Percentiles rank a stretch among this genome's conserved stretches.
phyloP scores from a whole-genome alignment of 2,888 invertebrate genomes.

The Leptothorax acervorum region DNA sequence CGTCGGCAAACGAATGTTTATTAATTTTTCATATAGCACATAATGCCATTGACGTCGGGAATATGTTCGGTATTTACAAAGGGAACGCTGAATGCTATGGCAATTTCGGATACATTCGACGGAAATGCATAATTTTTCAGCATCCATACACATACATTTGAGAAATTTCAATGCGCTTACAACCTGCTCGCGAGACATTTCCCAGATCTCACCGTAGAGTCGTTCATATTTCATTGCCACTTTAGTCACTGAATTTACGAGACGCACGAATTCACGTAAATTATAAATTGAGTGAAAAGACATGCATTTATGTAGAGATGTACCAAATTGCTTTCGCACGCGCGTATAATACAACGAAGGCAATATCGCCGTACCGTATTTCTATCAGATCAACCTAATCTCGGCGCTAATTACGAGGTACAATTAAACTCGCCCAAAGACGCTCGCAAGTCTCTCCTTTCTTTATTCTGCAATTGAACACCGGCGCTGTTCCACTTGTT shows the following conservation, averaged over 20 bases:
- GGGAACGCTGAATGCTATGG: slow-evolving; percentile 9
- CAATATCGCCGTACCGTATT: background rate
- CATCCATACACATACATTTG: slow-evolving; percentile 28
- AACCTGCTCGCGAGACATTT: slow-evolving; percentile 23
- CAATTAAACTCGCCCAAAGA: background rate
- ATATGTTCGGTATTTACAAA: slow-evolving; percentile 41
- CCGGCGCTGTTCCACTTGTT: slow-evolving; percentile 10
- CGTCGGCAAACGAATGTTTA: slow-evolving; percentile 14
- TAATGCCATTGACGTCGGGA: slow-evolving; percentile 34
- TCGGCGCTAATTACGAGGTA: background rate
- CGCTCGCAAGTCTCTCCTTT: background rate
- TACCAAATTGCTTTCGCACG: slow-evolving; percentile 12
- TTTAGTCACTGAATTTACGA: slow-evolving; percentile 40
- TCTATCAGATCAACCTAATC: background rate
- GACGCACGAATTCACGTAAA: slow-evolving; percentile 30
- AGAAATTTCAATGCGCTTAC: slow-evolving; percentile 30
- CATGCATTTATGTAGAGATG: slow-evolving; percentile 17
- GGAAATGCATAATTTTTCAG: slow-evolving; percentile 36
- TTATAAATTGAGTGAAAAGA: slow-evolving; percentile 30
- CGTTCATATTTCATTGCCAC: slow-evolving; percentile 49
- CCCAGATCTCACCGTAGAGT: slow-evolving; percentile 9
- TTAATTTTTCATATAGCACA: slow-evolving; percentile 30
- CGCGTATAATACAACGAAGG: background rate
- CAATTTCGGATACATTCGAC: slow-evolving; percentile 12
- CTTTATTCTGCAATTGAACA: slow-evolving; percentile 13